Percentiles rank a stretch among this genome's conserved stretches.
Evolutionary conservation across 1,140 invertebrate genomes (phyloP).

Genomic region (Drosophila takahashii): DNA sequence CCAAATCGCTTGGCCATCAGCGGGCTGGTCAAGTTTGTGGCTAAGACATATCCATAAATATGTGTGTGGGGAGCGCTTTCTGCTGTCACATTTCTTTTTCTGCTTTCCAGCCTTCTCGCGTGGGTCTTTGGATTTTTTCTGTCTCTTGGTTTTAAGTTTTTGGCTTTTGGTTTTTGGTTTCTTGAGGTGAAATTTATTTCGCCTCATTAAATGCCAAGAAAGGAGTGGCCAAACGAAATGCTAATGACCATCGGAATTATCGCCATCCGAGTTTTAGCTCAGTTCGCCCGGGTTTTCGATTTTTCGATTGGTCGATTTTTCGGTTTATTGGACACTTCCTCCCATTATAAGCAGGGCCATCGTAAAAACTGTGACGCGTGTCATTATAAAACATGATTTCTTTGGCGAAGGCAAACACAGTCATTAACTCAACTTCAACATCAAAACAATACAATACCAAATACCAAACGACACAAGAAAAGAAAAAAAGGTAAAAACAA

Average conservation of each 20-base stretch:
- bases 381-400: conserved; percentile 65
- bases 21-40: conserved; percentile 44
- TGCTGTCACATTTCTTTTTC: conserved; percentile 75
- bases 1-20: conserved; percentile 30
- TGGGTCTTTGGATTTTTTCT: conserved; percentile 30
- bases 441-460: conserved; percentile 1
- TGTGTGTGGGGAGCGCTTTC: conserved; percentile 46
- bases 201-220: conserved; percentile 51
- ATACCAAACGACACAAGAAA: background rate
- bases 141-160: conserved; percentile 32
- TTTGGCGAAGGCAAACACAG: conserved; percentile 63
- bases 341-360: conserved; percentile 21
- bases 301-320: background rate
- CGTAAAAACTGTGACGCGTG: conserved; percentile 44
- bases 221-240: conserved; percentile 53
- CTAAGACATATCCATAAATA: conserved; percentile 35
- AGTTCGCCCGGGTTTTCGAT: conserved; percentile 11
- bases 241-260: conserved; percentile 36
- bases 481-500: background rate
- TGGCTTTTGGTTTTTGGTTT: conserved; percentile 51
- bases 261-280: too few relatives aligned
- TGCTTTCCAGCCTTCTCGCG: conserved; percentile 19
- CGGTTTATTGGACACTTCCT: conserved; percentile 45
- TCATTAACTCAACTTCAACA: conserved; percentile 30
- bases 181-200: conserved; percentile 73